Evolutionary conservation across 2,888 invertebrate species (phyloP).

Genomic region (Melipona bicolor): DNA sequence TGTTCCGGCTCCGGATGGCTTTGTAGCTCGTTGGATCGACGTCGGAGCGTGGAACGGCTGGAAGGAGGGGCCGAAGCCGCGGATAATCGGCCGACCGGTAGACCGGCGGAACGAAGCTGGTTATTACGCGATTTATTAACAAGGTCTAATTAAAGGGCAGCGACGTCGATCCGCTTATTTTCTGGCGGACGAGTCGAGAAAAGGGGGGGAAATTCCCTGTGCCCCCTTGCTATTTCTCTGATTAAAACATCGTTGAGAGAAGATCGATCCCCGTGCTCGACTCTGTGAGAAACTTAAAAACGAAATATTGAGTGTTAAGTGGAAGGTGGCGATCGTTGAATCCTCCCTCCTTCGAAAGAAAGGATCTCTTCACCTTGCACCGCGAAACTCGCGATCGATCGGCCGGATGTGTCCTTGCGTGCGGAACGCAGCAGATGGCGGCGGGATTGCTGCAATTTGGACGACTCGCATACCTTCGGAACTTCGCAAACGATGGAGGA

Average conservation of each 20-base stretch:
- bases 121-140: conserved; percentile 47
- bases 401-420: background rate
- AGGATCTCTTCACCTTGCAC: background rate
- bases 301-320: too few species aligned
- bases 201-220: background rate
- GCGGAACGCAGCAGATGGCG: background rate
- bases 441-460: conserved; percentile 6
- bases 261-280: background rate
- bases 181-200: too few species aligned
- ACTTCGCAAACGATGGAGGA: conserved; percentile 34
- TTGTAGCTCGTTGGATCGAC: conserved; percentile 11
- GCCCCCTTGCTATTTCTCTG: background rate
- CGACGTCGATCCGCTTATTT: background rate
- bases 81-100: conserved; percentile 41
- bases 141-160: conserved; percentile 27
- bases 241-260: background rate
- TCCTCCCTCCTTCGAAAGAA: too few species aligned
- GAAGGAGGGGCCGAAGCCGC: background rate
- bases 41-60: background rate
- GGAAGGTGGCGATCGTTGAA: too few species aligned
- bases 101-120: background rate
- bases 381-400: background rate
- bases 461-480: background rate
- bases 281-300: too few species aligned
- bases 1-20: background rate